Base-by-base conservation (phyloP, 2,113 vertebrate genomes). In the Uropsilus gracilis region DNA sequence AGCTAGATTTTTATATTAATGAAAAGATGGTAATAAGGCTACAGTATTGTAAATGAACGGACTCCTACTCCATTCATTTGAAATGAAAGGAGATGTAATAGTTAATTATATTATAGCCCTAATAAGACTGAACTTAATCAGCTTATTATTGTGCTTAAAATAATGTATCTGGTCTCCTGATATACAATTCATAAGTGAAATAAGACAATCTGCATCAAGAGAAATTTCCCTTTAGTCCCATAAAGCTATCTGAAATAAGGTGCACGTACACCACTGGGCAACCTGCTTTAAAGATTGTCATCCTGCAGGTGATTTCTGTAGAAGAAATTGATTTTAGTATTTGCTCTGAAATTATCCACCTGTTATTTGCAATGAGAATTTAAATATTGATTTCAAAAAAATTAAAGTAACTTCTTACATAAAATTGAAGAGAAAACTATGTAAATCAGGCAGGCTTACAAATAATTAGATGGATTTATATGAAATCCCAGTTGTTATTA, bases 391-490 rank as follows among this genome's bases (percentile, higher is more conserved):
- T 66, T 92, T 94, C 10, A 48, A 1, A 50, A 26, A 26, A 86
- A 83, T 92, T 71, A 59, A 86, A 86, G 59, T 86, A 94, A n/a
- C 48, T 85, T 94, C 8, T 89, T 37, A 64, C 13, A 69, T 80
- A 46, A 91, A 91, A 86, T 50, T 95, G 24, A 82, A 91, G 87
- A 39, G 30, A 72, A 63, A 42, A 50, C 12, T 89, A 46, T 68
- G 84, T 71, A 83, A 78, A 93, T 84, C 55, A 73, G 75, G 39
- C 48, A 86, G 78, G 22, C 13, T 50, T 59, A 32, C 84, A 88
- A 64, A 34, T 82, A 81, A 83, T 66, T 91, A 66, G n/a, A 76
- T 90, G 22, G 30, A 72, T 64, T 77, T 82, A 50, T 59, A 86
- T 37, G 46, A 78, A 77, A 93, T 80, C 53, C 8, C n/a, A 50